Evolutionary conservation across 2,888 invertebrate species (phyloP).

Genomic region (Nysson spinosus): DNA sequence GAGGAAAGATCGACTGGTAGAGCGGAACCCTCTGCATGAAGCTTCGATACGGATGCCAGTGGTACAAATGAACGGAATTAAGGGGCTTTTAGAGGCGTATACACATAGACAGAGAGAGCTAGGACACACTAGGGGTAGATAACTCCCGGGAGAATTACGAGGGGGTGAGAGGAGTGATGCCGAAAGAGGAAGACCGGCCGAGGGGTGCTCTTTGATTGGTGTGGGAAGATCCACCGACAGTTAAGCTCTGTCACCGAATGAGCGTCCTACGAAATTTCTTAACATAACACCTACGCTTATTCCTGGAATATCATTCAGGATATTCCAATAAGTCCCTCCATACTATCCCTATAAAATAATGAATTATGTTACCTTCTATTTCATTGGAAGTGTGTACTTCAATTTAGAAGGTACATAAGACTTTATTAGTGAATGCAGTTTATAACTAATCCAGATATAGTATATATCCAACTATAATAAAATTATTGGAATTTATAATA

Average conservation of each 20-base stretch:
- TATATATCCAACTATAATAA: no score
- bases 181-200: constrained; percentile 57
- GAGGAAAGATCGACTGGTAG: constrained; percentile 41
- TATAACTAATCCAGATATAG: no score
- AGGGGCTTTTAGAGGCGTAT: constrained; percentile 70
- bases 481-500: no score
- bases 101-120: constrained; percentile 42
- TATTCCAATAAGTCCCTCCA: constrained; percentile 1
- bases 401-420: no score
- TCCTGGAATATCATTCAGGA: not conserved
- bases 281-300: constrained; percentile 29
- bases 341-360: no score
- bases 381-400: no score
- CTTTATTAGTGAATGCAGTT: no score
- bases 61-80: constrained; percentile 72
- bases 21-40: constrained; percentile 50
- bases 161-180: constrained; percentile 50
- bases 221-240: constrained; percentile 74
- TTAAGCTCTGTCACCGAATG: constrained; percentile 62
- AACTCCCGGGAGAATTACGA: constrained; percentile 69
- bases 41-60: constrained; percentile 62
- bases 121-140: constrained; percentile 66
- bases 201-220: constrained; percentile 75
- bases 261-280: constrained; percentile 61
- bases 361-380: no score